Conservation (phyloP, 2,113 vertebrate species). For the Trogon surrucura region DNA sequence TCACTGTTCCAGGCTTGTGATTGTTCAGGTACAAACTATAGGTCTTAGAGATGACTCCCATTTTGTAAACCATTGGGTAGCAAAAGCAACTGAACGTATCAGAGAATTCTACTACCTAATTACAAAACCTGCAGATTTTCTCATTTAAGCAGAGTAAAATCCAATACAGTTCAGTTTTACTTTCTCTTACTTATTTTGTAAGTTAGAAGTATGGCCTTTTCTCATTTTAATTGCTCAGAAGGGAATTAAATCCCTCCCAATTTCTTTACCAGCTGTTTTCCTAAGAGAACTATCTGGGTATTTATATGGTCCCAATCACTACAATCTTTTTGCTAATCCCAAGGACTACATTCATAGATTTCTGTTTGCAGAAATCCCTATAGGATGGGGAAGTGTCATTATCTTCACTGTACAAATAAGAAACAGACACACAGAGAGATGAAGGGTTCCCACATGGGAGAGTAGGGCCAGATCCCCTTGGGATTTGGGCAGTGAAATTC, state of each 20-base stretch:
- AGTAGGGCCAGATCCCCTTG: background rate
- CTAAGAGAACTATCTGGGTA: background rate
- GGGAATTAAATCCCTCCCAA: conserved; percentile 34
- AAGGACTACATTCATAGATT: conserved; percentile 16
- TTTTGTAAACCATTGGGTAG: conserved; percentile 29
- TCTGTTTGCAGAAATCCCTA: background rate
- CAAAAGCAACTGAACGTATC: conserved; percentile 19
- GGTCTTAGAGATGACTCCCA: background rate
- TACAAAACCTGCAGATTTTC: conserved; percentile 15
- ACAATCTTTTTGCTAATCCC: conserved; percentile 6
- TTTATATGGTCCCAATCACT: background rate
- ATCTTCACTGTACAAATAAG: conserved; percentile 15
- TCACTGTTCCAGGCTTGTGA: background rate
- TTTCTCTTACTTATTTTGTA: background rate
- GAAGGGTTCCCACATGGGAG: conserved; percentile 4
- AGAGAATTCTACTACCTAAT: background rate
- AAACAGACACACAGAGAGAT: background rate
- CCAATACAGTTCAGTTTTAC: conserved; percentile 3
- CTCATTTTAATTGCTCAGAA: conserved; percentile 41
- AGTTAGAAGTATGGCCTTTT: conserved; percentile 11
- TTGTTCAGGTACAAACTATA: background rate
- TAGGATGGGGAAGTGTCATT: background rate
- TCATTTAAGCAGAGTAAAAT: conserved; percentile 28
- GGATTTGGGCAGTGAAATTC: background rate
- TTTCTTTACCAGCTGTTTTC: conserved; percentile 28